Conservation (phyloP, 2,113 vertebrate genomes). For the Hucho hucho region DNA sequence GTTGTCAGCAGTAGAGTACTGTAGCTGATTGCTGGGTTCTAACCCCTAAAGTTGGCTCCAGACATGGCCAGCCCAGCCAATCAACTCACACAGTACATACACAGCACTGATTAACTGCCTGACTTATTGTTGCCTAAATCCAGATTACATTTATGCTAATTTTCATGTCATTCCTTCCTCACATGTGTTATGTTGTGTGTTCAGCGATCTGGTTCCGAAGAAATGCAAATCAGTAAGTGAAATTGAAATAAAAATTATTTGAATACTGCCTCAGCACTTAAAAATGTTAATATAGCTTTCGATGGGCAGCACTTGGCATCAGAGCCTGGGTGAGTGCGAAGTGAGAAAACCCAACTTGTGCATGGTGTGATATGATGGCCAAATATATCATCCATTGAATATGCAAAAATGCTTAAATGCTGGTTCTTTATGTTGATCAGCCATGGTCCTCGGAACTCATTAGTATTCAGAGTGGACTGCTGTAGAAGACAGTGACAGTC, state of each 20-base stretch:
- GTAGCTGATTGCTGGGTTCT: conserved; percentile 17
- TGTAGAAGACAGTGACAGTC: conserved; percentile 24
- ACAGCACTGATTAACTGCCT: too few species aligned
- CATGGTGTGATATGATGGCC: not conserved
- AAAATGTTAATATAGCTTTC: not conserved
- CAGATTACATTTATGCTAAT: not conserved
- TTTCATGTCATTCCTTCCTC: not conserved
- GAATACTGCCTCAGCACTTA: not conserved
- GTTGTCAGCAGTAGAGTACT: conserved; percentile 29
- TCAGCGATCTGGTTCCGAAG: not conserved
- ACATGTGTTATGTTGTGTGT: not conserved
- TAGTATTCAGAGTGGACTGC: conserved; percentile 43
- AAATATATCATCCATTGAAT: not conserved
- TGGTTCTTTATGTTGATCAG: not conserved
- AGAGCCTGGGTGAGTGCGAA: not conserved
- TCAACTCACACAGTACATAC: conserved; percentile 9
- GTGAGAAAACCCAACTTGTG: not conserved
- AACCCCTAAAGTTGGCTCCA: conserved; percentile 21
- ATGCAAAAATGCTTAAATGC: not conserved
- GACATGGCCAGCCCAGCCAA: not conserved
- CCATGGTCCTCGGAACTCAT: conserved; percentile 4
- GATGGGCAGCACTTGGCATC: not conserved
- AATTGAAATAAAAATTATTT: not conserved
- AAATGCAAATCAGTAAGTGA: not conserved
- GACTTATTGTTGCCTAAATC: too few species aligned